Percentiles rank a stretch among this genome's conserved stretches.
Conservation (phyloP, 2,113 vertebrate genomes). For the Tragelaphus scriptus region DNA sequence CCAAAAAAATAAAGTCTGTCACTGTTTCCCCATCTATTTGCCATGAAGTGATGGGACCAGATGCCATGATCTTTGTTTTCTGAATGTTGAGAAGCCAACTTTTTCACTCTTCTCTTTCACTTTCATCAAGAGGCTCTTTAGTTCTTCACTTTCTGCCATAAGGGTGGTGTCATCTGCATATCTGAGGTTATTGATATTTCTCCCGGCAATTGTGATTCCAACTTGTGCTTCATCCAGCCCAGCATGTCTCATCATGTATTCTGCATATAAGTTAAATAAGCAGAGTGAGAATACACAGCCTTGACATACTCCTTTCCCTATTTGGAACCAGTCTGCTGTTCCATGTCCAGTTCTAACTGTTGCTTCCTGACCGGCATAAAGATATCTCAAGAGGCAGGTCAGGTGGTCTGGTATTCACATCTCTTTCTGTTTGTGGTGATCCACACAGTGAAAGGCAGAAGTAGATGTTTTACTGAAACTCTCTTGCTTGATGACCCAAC, state of each 20-base stretch:
- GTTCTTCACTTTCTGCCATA: not conserved
- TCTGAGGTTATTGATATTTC: not conserved
- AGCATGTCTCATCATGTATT: not conserved
- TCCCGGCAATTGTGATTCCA: accelerated
- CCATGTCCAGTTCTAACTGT: not conserved
- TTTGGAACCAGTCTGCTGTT: not conserved
- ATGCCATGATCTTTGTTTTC: not conserved
- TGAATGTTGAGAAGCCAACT: not conserved
- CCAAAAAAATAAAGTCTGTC: accelerated
- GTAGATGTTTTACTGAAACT: not conserved
- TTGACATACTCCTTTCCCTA: not conserved
- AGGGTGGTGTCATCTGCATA: not conserved
- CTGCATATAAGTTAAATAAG: not conserved
- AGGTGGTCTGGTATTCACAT: not conserved
- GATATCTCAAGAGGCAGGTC: not conserved
- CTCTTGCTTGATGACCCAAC: not conserved
- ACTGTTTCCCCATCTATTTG: not conserved
- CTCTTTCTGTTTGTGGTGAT: not conserved
- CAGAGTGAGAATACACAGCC: not conserved
- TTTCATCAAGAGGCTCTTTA: not conserved
- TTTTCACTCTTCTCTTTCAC: not conserved
- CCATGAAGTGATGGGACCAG: not conserved
- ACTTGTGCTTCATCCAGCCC: not conserved
- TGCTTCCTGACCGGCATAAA: not conserved
- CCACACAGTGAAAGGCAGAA: not conserved